A percentile compares a stretch with the other conserved stretches of the same genome.
phyloP scores from a whole-genome alignment of 2,888 invertebrate genomes.

The Tigriopus californicus region DNA sequence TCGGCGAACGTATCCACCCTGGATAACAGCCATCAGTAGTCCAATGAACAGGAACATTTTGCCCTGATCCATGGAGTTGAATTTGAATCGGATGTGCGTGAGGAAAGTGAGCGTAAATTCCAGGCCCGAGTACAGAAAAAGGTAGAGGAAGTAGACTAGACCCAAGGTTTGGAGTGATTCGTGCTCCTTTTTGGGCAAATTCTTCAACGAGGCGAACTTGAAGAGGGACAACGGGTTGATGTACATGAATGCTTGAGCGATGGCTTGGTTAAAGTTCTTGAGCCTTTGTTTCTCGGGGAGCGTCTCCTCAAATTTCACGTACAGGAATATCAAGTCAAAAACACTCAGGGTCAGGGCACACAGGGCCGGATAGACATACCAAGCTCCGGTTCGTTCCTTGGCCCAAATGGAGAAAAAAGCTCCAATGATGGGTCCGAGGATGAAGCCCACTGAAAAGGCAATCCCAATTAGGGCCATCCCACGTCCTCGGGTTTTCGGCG shows the following conservation, averaged over 20 bases:
- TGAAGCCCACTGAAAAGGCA: conserved; percentile 94
- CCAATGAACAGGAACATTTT: conserved; percentile 93
- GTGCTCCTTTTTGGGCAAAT: neutral
- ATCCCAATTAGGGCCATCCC: conserved; percentile 96
- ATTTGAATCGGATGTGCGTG: conserved; percentile 75
- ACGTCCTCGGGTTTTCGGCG: conserved; percentile 59
- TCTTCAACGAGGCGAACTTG: conserved; percentile 10
- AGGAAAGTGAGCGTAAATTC: conserved; percentile 95
- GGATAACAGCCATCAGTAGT: conserved; percentile 69
- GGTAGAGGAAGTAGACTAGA: conserved; percentile 64
- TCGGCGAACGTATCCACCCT: conserved; percentile 70
- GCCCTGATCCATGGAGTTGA: conserved; percentile 87
- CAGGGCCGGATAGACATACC: conserved; percentile 29
- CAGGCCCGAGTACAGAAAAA: conserved; percentile 84
- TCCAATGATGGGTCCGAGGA: conserved; percentile 84
- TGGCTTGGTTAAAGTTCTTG: conserved; percentile 7
- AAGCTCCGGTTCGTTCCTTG: conserved; percentile 36
- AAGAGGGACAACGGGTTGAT: conserved; percentile 16
- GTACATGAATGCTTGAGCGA: conserved; percentile 14
- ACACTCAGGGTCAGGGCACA: conserved; percentile 53
- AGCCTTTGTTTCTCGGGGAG: conserved; percentile 41
- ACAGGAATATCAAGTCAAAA: conserved; percentile 55
- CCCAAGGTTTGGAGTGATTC: conserved; percentile 34
- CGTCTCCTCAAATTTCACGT: conserved; percentile 58
- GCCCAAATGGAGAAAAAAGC: conserved; percentile 55